Base-by-base conservation (phyloP, 2,888 invertebrate genomes). In the Sinodicranocentrus sp. region DNA sequence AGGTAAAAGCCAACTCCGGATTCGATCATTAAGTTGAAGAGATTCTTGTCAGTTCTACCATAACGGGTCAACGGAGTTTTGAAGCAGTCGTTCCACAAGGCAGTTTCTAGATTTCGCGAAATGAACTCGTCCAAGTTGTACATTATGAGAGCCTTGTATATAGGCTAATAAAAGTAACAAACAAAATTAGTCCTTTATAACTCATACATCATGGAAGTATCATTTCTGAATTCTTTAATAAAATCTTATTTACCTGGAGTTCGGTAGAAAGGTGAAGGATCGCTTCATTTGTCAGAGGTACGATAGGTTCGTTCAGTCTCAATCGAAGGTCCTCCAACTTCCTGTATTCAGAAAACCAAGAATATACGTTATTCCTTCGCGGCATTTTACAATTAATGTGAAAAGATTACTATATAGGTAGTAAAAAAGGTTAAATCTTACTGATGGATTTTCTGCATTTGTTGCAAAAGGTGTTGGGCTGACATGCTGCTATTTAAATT, bases 81-180 rank as follows among this genome's bases (percentile, higher is more conserved):
- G 82, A 88, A 88, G 61, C 88, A 88, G 78, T 88, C 88, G 65
- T 85, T 85, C 88, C 88, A 88, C 86, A 88, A 82, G 39, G 84
- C 86, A 25, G 79, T 84, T 68, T 88, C 88, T 28, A 88, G 57
- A 63, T 87, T 87, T 65, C 87, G 86, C 52, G 52, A 5, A 43
- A 84, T 65, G 44, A 84, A 80, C 63, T 85, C 85, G 39, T 88
- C 88, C 86, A 88, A 73, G 70, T 88, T 88, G 72, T 77, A 83
- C 73, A 88, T 86, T 0, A 88, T 77, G 15, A 88, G 63, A 65
- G 87, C 85, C 80, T 84, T 87, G 78, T 88, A 88, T 23, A 88
- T 44, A 8, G 87, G 86, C 88, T 88, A 68, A 67, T 39, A 26
- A 73, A 44, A 63, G 73, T 59, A 6, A 61, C 6, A 71, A 54